Evolutionary conservation across 2,113 vertebrate species (phyloP), one percentile per base, ranked within the genome.

Genomic region (Heterocephalus glaber): DNA sequence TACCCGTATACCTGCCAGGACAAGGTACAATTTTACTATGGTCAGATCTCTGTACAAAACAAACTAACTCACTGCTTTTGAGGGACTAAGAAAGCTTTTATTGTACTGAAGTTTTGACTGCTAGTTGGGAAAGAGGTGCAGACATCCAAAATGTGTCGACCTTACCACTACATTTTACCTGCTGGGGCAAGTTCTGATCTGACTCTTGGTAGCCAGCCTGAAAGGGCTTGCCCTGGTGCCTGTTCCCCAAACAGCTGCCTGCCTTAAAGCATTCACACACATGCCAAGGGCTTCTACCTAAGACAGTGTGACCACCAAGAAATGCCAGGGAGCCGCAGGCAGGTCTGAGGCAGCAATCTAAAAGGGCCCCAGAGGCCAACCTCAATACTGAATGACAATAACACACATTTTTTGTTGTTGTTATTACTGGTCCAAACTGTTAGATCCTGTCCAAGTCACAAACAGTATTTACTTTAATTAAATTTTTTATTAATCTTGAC

Each of bases 381-480:
- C 22, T 90, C 76, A 81, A 63, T 80, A 68, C 2, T 16, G 22
- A 30, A 81, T 72, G 47, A 63, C 20, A 54, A 30, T n/a, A 44
- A 61, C 38, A 26, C 1, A 14, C 5, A 30, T n/a, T 92, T 61
- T 74, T 16, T 86, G 60, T 12, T 86, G n/a, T 79, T 44, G 28
- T 24, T 89, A 28, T n/a, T 47, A 35, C 20, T 41, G 41, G 8
- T 66, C 38, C 54, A 94, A 72, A 85, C 13, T 38, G 9, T 63
- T 38, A 38, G 65, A 76, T 90, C 84, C 13, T 82, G 47, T 91
- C 33, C 33, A 95, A 52, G 41, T 93, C 79, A 82, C 30, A 95
- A 70, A 90, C 14, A 86, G 54, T 93, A 86, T 84, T 89, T 86
- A 76, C 83, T 72, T 83, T 92, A 65, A 85, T 58, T 94, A 90